phyloP scores from a whole-genome alignment of 2,797 vertebrate species.

The Rhinogobio ventralis region DNA sequence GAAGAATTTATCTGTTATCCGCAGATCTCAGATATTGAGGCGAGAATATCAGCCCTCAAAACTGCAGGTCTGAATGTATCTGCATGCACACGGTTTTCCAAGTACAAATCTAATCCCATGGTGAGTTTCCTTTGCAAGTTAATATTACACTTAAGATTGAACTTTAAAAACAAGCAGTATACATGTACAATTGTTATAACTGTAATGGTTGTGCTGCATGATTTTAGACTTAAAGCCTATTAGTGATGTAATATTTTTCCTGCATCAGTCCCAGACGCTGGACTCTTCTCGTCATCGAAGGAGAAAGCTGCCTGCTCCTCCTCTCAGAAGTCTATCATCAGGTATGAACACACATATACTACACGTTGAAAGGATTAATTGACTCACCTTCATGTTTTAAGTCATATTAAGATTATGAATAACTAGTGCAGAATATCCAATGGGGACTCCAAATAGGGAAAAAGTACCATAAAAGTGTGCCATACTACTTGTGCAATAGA shows the following conservation, averaged over 20 bases:
- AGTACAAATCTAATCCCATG: conserved; percentile 87
- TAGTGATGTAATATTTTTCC: conserved; percentile 47
- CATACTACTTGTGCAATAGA: neutral
- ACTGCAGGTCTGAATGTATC: conserved; percentile 93
- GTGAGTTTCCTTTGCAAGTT: conserved; percentile 67
- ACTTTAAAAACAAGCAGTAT: neutral
- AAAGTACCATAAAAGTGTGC: neutral
- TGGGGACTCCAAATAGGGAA: neutral
- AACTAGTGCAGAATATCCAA: neutral
- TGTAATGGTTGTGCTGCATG: neutral
- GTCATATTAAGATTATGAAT: neutral
- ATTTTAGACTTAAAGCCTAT: neutral
- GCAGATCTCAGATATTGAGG: conserved; percentile 97
- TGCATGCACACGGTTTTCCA: conserved; percentile 86
- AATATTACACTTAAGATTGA: neutral
- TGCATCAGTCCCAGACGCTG: conserved; percentile 89
- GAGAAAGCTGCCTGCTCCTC: conserved; percentile 94
- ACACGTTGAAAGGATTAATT: neutral
- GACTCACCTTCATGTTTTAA: neutral
- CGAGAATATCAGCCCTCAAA: conserved; percentile 95
- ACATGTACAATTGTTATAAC: neutral
- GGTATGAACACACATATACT: conserved; percentile 4
- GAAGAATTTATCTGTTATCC: conserved; percentile 53
- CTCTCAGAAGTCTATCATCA: conserved; percentile 82
- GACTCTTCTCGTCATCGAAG: conserved; percentile 95